A percentile compares a stretch with the other conserved stretches of the same genome.
Evolutionary conservation across 2,888 invertebrate genomes (phyloP).

Genomic region (Thalpophila matura): DNA sequence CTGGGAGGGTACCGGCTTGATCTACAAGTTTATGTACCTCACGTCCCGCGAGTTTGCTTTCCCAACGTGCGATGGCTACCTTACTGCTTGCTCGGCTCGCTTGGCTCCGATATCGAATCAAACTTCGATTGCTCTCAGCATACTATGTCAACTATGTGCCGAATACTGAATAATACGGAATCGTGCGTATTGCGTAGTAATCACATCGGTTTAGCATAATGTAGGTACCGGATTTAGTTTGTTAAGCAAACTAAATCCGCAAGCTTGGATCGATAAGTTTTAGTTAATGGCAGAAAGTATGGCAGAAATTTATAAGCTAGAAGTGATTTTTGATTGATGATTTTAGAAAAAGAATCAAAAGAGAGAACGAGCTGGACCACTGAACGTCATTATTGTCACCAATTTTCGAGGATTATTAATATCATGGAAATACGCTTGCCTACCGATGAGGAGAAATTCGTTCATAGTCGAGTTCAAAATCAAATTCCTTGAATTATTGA

Average conservation of each 20-base stretch:
- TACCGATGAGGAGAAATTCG: constrained; percentile 1
- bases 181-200: constrained; percentile 46
- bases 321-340: too few species aligned
- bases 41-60: constrained; percentile 86
- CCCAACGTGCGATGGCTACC: constrained; percentile 84
- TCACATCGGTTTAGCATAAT: constrained; percentile 39
- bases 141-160: constrained; percentile 70
- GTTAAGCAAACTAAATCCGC: not conserved
- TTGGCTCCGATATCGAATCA: constrained; percentile 80
- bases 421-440: not conserved
- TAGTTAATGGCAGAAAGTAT: too few species aligned
- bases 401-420: not conserved
- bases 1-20: constrained; percentile 73
- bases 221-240: constrained; percentile 14
- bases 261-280: not conserved
- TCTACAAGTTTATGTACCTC: constrained; percentile 83
- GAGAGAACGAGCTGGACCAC: not conserved
- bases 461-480: constrained; percentile 5
- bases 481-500: constrained; percentile 22
- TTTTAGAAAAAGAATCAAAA: too few species aligned
- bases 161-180: constrained; percentile 46
- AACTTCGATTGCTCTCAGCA: constrained; percentile 76
- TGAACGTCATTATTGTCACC: not conserved
- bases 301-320: too few species aligned
- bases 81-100: constrained; percentile 76